Percentiles rank a stretch among this genome's conserved stretches.
Conservation (phyloP, 2,797 vertebrate genomes). For the Clangula hyemalis region DNA sequence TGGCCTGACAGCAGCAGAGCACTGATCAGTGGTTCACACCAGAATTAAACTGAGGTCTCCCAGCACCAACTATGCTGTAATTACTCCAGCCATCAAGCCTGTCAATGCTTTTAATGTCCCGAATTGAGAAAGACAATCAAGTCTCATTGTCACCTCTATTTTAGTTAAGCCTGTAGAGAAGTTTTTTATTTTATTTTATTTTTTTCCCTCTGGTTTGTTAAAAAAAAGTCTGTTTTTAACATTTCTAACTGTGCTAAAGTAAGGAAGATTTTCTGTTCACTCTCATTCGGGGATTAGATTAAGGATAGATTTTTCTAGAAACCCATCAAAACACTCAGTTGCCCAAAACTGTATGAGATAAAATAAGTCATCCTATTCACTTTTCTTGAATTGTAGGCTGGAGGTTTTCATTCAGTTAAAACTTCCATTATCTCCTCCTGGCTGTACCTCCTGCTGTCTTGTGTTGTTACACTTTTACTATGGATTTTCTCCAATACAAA, state of each 20-base stretch:
- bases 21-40: neutral
- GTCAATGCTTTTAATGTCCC: neutral
- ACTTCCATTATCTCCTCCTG: constrained; percentile 3
- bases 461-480: neutral
- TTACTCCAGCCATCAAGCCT: neutral
- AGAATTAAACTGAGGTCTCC: neutral
- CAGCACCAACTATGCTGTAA: neutral
- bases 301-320: neutral
- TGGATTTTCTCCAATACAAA: neutral
- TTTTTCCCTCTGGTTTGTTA: neutral
- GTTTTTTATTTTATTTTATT: neutral
- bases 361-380: constrained; percentile 21
- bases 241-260: neutral
- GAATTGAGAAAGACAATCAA: neutral
- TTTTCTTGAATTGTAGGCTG: constrained; percentile 7
- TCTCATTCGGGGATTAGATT: neutral
- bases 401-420: constrained; percentile 24
- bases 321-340: neutral
- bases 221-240: neutral
- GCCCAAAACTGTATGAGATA: neutral
- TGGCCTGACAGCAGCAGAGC: neutral
- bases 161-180: neutral
- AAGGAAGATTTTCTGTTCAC: neutral
- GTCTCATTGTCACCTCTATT: neutral
- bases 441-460: neutral